Evolutionary conservation across 1,140 invertebrate genomes (phyloP), one percentile per base, ranked within the genome.

Genomic region (Zaprionus davidi): DNA sequence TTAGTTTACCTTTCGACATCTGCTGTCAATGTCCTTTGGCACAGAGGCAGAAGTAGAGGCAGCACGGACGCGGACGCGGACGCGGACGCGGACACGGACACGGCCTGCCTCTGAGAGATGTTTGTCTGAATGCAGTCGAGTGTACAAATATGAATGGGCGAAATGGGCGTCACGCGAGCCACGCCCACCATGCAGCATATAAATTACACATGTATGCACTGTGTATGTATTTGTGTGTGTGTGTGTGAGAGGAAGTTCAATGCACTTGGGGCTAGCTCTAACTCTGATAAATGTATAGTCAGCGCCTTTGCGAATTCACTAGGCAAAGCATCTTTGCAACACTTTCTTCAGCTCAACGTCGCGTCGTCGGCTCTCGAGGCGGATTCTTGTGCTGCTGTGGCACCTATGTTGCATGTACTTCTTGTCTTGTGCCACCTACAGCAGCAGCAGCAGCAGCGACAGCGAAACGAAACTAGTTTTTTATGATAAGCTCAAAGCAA

Each of bases 91-190:
- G 55, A 58, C 36, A 66, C 46, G 55, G 36, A 31, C 31, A 13
- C 28, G 34, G 57, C 34, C 51, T 51, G 51, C 36, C 31, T 34
- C 9, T 34, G 55, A 24, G 22, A 64, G 28, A 67, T 77, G 55
- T 68, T 82, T 86, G 84, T 87, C 78, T 74, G 76, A 83, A 75
- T 80, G 80, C 83, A 88, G 69, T 85, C 58, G 71, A 78, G 83
- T 87, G 83, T 71, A 88, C 83, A 88, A 88, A 87, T 87, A 87
- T 87, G 83, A 87, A 87, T 87, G 83, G 74, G 71, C 72, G 76
- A 67, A 76, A 31, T 86, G 83, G 83, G 79, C 79, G 67, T 66
- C 31, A 28, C 28, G 55, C 12, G 65, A 17, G 57, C 24, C 74
- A 88, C 83, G 83, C 83, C 83, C 75, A 73, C 71, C 49, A 7